A percentile compares a stretch with the other conserved stretches of the same genome.
Conservation (phyloP, 1,140 invertebrate species). For the Meteorus sp. region DNA sequence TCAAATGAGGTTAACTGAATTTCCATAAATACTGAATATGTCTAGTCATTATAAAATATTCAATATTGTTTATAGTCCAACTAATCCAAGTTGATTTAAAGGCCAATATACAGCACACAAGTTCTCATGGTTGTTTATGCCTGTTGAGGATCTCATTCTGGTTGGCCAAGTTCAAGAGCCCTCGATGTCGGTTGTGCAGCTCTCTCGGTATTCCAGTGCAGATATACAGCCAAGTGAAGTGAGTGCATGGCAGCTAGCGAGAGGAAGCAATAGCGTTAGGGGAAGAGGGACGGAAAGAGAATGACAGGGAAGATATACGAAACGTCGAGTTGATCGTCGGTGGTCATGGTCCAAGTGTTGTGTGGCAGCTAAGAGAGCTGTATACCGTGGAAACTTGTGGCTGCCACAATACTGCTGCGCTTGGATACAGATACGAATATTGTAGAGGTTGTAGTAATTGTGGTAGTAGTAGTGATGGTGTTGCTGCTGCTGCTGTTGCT, state of each 20-base stretch:
- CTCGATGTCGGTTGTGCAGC: conserved; percentile 13
- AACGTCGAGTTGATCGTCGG: conserved; percentile 20
- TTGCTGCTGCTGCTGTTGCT: background rate
- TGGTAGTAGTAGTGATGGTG: background rate
- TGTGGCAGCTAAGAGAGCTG: conserved; percentile 14
- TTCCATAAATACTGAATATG: no score
- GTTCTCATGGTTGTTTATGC: background rate
- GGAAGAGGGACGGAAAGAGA: background rate
- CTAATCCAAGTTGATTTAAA: no score
- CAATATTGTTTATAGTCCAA: no score
- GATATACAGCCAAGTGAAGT: background rate
- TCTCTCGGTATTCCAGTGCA: conserved; percentile 8
- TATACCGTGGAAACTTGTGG: conserved; percentile 6
- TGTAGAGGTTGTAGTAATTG: background rate
- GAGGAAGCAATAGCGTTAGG: background rate
- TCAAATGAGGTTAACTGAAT: no score
- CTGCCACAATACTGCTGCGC: background rate
- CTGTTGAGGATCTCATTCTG: conserved; percentile 9
- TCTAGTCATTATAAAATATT: no score
- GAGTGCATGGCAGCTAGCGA: conserved; percentile 8
- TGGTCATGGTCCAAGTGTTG: conserved; percentile 22
- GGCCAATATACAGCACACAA: no score
- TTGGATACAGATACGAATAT: no score
- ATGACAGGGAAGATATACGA: conserved; percentile 6
- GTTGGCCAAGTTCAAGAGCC: conserved; percentile 22